Evolutionary conservation across 2,797 vertebrate genomes (phyloP).

Genomic region (Betta splendens): DNA sequence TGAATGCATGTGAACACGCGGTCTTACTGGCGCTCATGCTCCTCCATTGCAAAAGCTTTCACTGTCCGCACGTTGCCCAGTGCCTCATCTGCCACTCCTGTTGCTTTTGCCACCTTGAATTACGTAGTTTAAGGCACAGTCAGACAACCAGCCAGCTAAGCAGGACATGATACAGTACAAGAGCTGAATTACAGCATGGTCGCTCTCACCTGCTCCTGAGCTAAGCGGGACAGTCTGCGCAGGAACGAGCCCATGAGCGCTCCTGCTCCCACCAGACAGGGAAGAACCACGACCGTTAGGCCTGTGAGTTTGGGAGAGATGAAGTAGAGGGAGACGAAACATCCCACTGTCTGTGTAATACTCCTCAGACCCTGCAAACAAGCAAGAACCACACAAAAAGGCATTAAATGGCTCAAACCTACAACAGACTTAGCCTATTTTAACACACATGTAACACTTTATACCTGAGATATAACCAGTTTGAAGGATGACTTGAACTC

Average conservation of each 20-base stretch:
- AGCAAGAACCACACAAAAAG: background rate
- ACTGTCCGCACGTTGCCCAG: slow-evolving; percentile 93
- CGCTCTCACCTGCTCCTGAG: slow-evolving; percentile 91
- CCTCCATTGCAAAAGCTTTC: slow-evolving; percentile 96
- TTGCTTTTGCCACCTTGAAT: slow-evolving; percentile 90
- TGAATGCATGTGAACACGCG: background rate
- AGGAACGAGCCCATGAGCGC: slow-evolving; percentile 89
- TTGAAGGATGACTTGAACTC: slow-evolving; percentile 99
- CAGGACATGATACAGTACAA: too few relatives aligned
- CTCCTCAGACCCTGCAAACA: slow-evolving; percentile 90
- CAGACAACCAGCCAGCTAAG: too few relatives aligned
- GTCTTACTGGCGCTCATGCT: slow-evolving; percentile 86
- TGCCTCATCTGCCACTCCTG: slow-evolving; percentile 90
- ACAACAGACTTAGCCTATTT: background rate
- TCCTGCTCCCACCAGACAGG: slow-evolving; percentile 86
- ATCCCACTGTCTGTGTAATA: slow-evolving; percentile 89
- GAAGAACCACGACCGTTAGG: slow-evolving; percentile 87
- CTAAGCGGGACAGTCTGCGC: slow-evolving; percentile 87
- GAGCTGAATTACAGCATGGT: background rate
- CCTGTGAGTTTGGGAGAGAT: slow-evolving; percentile 93
- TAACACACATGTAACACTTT: background rate
- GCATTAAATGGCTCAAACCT: slow-evolving; percentile 2
- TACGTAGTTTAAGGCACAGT: background rate
- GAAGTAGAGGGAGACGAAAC: slow-evolving; percentile 91
- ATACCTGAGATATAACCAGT: slow-evolving; percentile 92